These are phyloP conservation scores for Onychostoma macrolepis DNA, from an alignment of 2,113 vertebrate species.

Conservation along the genomic window DNA sequence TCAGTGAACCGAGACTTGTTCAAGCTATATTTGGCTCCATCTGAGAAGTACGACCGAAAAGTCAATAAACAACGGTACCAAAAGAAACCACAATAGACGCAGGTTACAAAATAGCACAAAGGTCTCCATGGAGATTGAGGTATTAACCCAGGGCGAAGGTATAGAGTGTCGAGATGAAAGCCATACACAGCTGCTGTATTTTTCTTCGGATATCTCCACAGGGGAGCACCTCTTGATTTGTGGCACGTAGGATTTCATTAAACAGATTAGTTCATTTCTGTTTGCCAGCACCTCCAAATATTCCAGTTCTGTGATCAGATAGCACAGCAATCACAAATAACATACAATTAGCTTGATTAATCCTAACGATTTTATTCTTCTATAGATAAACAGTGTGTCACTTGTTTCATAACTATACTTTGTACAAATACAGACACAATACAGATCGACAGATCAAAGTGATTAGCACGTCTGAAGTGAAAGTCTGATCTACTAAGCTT, in stretches of 20 bases:
- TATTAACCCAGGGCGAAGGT: slow-evolving; percentile 38
- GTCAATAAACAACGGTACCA: slow-evolving; percentile 19
- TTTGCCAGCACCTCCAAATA: neutral
- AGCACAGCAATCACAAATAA: neutral
- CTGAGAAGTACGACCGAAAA: slow-evolving; percentile 1
- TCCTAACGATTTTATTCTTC: neutral
- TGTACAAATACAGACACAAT: neutral
- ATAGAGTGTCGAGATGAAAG: slow-evolving; percentile 41
- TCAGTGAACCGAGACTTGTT: slow-evolving; percentile 25
- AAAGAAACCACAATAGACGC: slow-evolving; percentile 5
- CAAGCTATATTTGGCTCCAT: slow-evolving; percentile 14
- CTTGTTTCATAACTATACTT: neutral
- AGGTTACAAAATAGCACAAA: slow-evolving; percentile 42
- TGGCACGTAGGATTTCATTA: slow-evolving; percentile 1
- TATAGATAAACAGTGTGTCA: neutral
- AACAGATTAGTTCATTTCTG: slow-evolving; percentile 27
- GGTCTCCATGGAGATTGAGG: slow-evolving; percentile 43
- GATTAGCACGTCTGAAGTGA: neutral
- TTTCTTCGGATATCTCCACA: slow-evolving; percentile 29
- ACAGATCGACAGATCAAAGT: neutral
- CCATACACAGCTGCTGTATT: slow-evolving; percentile 22
- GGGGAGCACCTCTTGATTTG: slow-evolving; percentile 17
- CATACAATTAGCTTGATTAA: slow-evolving; percentile 16
- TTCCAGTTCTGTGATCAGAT: neutral
- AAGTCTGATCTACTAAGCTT: neutral